Base-by-base conservation (phyloP, 2,888 invertebrate genomes). In the Philonicus albiceps region DNA sequence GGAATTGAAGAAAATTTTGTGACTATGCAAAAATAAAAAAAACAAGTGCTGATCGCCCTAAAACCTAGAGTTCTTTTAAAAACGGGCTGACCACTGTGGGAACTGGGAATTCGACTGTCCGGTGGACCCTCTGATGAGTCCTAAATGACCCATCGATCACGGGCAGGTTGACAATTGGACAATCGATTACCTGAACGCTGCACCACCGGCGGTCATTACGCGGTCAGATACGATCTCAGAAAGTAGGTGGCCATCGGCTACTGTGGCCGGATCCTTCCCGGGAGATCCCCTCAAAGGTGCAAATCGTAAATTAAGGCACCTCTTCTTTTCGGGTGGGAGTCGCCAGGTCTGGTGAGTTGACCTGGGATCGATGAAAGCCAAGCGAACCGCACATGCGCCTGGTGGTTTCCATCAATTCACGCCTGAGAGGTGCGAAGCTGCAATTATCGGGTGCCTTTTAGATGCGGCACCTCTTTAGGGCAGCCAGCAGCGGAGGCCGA, bases 391-490 rank as follows among this genome's bases (percentile, higher is more conserved):
- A 85, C 73, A 85, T 74, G 74, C 34, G 72, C 43, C 40, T 30
- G 37, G 19, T 22, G 37, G 19, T 22, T 30, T 75, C 73, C 75
- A 49, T 81, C 34, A 49, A 53, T 55, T 81, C 16, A 40, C 31
- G 34, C 53, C 34, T 2, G 30, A 37, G 55, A 86, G 86, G 86
- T 64, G 86, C 30, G 86, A 37, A 64, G 64, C 37, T 53, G 37
- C 80, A 86, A 86, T 86, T 86, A 86, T 43, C 76, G 64, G 43
- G 37, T 80, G 16, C 34, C 27, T 37, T 72, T 37, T 6, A 49
- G 27, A n/a, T 73, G 22, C 78, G 72, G 78, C 86, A 86, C 86
- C 86, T 86, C 80, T 86, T 86, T 85, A 85, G 85, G 49, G 2
- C n/a, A 40, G 22, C 72, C 27, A 11, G 19, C 72, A 13, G 72